Evolutionary conservation across 2,888 invertebrate species (phyloP), one percentile per base, ranked within the genome.

Genomic region (Galerucella pusilla): DNA sequence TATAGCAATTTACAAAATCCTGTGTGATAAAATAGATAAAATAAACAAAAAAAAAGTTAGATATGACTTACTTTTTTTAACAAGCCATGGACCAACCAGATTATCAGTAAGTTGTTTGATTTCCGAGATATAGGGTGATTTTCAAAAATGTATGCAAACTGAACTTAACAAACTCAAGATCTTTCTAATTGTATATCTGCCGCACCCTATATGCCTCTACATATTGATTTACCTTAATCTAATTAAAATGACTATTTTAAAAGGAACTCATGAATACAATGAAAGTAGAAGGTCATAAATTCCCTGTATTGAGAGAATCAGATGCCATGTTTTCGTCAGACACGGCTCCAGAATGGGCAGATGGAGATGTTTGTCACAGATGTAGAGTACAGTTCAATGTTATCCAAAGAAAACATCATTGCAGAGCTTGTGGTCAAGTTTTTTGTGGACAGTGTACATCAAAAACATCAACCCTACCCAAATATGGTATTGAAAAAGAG

Each of bases 271-370:
- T 97, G 88, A 96, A 95, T 84, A 93, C 97, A 81, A 92, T 99
- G 90, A 99, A 98, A 89, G 92, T 96, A 63, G 98, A 98, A 90
- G 98, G 97, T 52, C 94, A 93, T 87, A 93, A 94, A 81, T 98
- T 99, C 86, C 98, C 98, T 0, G 90, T 92, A 54, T 88, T 98
- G 71, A 95, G 96, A 85, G 99, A 99, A 88, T 96, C 97, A 74
- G 99, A 99, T 88, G 99, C 99, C 57, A 99, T 99, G 99, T 99
- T 99, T 88, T 93, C 93, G 73, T 96, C 99, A 5, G 98, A 99
- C 86, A 95, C 94, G 35, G 99, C 99, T 12, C 99, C 99, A 0
- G 96, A 97, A 85, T 99, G 99, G 99, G 94, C 94, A 2, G 98
- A 99, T 85, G 98, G 97, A 16, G 95, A 96, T 85, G 94, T 94